phyloP scores from a whole-genome alignment of 2,888 invertebrate genomes.

The Poecilobothrus nobilitatus region DNA sequence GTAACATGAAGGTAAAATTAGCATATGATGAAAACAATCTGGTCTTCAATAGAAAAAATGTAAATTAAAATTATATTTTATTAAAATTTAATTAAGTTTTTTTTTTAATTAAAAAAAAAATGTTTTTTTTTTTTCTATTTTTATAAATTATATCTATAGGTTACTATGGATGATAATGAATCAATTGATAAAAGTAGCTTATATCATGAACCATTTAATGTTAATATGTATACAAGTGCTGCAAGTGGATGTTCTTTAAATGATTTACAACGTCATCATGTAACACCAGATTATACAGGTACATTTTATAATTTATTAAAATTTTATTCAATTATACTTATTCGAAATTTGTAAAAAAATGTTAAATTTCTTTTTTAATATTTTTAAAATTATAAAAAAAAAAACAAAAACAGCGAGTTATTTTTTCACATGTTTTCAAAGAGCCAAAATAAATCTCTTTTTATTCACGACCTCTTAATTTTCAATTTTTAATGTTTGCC shows the following conservation, averaged over 20 bases:
- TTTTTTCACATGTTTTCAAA: too few relatives aligned
- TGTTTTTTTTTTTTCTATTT: too few relatives aligned
- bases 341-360: too few relatives aligned
- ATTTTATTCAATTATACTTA: too few relatives aligned
- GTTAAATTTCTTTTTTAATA: too few relatives aligned
- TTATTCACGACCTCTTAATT: too few relatives aligned
- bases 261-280: conserved; percentile 45
- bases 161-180: conserved; percentile 44
- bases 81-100: neutral
- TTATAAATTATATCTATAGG: conserved; percentile 28
- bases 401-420: too few relatives aligned
- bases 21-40: neutral
- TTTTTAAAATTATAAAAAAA: too few relatives aligned
- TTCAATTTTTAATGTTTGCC: too few relatives aligned
- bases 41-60: neutral
- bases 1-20: conserved; percentile 43
- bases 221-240: conserved; percentile 45
- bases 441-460: too few relatives aligned
- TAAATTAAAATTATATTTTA: neutral
- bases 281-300: conserved; percentile 53
- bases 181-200: conserved; percentile 45
- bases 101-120: neutral
- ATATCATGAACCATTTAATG: conserved; percentile 47
- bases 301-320: conserved; percentile 29
- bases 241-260: conserved; percentile 44